Percentiles rank a stretch among this genome's conserved stretches.
Conservation (phyloP, 2,113 vertebrate genomes). For the Anseranas semipalmata region DNA sequence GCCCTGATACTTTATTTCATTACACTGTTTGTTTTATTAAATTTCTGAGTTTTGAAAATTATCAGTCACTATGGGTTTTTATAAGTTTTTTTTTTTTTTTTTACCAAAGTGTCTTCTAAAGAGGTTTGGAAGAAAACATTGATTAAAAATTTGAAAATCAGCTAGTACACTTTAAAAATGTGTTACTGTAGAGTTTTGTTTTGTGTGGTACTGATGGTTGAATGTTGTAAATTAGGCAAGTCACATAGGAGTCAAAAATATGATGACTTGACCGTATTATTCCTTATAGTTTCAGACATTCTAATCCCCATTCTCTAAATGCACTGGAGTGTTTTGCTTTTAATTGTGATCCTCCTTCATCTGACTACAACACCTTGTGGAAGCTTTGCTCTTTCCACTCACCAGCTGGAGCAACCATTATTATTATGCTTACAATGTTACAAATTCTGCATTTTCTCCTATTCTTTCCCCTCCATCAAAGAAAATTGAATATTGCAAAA, state of each 20-base stretch:
- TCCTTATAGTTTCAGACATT: not conserved
- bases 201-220: not conserved
- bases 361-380: not conserved
- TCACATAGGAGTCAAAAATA: not conserved
- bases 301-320: not conserved
- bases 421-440: constrained; percentile 27
- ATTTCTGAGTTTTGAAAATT: not conserved
- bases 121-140: not conserved
- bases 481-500: not conserved
- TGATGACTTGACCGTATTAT: not conserved
- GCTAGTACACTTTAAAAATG: not conserved
- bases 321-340: not conserved
- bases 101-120: not conserved
- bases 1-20: not conserved
- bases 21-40: not conserved
- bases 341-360: not conserved
- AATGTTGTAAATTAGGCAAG: not conserved
- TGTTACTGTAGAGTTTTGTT: not conserved
- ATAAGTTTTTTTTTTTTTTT: not conserved
- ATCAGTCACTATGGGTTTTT: not conserved
- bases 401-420: not conserved
- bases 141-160: not conserved
- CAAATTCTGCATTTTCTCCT: not conserved
- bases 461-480: not conserved
- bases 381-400: constrained; percentile 12